Base-by-base conservation (phyloP, 2,888 invertebrate species). In the Drosophila vallismaia region DNA sequence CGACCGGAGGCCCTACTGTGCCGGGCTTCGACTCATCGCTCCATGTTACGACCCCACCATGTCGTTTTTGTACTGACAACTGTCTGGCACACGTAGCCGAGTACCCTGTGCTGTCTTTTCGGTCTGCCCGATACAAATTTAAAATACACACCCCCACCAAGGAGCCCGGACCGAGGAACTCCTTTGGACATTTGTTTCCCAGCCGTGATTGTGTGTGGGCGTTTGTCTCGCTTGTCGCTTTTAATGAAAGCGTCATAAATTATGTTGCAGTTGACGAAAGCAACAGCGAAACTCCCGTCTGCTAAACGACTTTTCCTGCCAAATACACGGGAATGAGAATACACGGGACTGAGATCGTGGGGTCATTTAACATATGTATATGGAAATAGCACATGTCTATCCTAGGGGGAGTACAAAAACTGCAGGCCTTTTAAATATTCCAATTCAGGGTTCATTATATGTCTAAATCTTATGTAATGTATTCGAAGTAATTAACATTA, bases 241-340 rank as follows among this genome's bases (percentile, higher is more conserved):
- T 86, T 89, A 89, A 89, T 90, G 90, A 89, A 89, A 89, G 90
- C 89, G 88, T 89, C 89, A 89, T 89, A 89, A 89, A 89, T 89
- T 89, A 89, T 89, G 90, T 80, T 86, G 82, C 85, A 89, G 76
- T 89, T 89, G 89, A 90, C 89, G 90, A 89, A 89, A 89, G 86
- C 83, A 79, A 77, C 75, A 75, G 72, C 77, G 72, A 68, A 46
- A 45, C 75, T 38, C 57, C 53, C 66, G 64, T 46, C 52, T 64
- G 24, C 50, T 12, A 36, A 29, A 33, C 24, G 50, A 51, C 26
- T 44, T 36, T 19, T n/a, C 42, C 36, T 36, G 36, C 36, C 36
- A 5, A 12, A 36, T 36, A 28, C 24, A 52, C 36, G 52, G 31
- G 40, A 46, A 44, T 55, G 50, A 31, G 4, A 36, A 36, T 36